phyloP scores from a whole-genome alignment of 2,888 invertebrate species.

The Chymomyza procnemis region DNA sequence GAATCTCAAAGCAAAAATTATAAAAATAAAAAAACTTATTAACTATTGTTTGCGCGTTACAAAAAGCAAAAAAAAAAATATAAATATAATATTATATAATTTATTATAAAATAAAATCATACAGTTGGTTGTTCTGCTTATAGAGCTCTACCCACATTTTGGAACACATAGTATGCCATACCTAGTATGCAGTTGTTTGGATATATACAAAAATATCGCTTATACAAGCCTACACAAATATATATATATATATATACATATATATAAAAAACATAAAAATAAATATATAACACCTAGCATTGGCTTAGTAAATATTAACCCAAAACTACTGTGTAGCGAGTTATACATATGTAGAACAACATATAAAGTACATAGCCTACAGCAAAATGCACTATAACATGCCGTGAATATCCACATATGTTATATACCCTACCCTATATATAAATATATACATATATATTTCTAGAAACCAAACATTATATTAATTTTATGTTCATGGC shows the following conservation, averaged over 20 bases:
- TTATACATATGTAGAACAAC: background rate
- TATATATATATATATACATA: background rate
- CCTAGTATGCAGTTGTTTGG: background rate
- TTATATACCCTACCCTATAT: too few species aligned
- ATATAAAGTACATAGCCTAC: slow-evolving; percentile 2
- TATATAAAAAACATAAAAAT: too few species aligned
- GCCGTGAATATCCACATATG: too few species aligned
- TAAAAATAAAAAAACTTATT: too few species aligned
- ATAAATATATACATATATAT: background rate
- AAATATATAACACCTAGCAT: background rate
- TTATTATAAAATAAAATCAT: too few species aligned
- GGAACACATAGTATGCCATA: background rate
- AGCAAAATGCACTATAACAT: background rate
- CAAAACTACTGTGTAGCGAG: background rate
- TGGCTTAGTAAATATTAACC: background rate
- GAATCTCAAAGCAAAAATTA: too few species aligned
- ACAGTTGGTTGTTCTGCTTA: background rate
- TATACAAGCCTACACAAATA: too few species aligned
- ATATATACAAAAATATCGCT: too few species aligned
- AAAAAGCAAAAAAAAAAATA: too few species aligned
- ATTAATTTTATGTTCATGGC: background rate
- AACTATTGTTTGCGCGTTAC: too few species aligned
- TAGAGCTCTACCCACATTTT: background rate
- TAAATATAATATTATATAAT: too few species aligned
- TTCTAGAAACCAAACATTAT: background rate